Base-by-base conservation (phyloP, 2,888 invertebrate species). In the Vesta saturnalis region DNA sequence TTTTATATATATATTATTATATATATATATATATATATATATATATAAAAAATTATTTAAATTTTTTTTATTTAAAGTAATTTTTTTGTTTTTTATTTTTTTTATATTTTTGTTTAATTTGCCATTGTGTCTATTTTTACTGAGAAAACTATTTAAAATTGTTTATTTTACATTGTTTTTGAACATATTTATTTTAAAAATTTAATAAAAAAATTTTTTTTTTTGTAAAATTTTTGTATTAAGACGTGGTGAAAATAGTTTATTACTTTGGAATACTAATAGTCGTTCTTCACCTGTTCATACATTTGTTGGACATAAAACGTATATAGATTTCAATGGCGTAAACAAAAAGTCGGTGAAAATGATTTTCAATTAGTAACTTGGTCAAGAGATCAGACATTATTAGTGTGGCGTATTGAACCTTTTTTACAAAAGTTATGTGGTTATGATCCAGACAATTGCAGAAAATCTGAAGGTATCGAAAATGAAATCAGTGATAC, bases 251-350 rank as follows among this genome's bases (percentile, higher is more conserved):
- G 97, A 97, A 82, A 94, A 94, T 79, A 92, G 92, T 77, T 83
- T 95, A 12, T 83, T 92, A 5, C 82, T 95, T 15, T 95, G 94
- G 94, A 92, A 92, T 79, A 89, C 89, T 55, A 86, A 88, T 15
- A 87, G 87, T 77, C 90, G 92, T 76, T 90, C 90, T 52, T 85
- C 92, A 46, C 92, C 96, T 1, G 92, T 96, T 52, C 95, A 96
- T 80, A 94, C 95, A 22, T 93, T 97, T 82, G 92, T 94, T n/a
- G 97, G 97, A 0, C 97, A 97, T 79, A 92, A 94, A 5, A 97
- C 52, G 95, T 98, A 4, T 87, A 97, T 67, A 97, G 97, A 79
- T 97, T 97, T 88, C 95, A 95, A 72, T 97, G 97, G 97, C 88
- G 95, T 60, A 92, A 93, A 71, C 90, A 91, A 78, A 85, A 84